Percentiles rank a stretch among this genome's conserved stretches.
Evolutionary conservation across 2,797 vertebrate genomes (phyloP).

Genomic region (Merluccius polli): DNA sequence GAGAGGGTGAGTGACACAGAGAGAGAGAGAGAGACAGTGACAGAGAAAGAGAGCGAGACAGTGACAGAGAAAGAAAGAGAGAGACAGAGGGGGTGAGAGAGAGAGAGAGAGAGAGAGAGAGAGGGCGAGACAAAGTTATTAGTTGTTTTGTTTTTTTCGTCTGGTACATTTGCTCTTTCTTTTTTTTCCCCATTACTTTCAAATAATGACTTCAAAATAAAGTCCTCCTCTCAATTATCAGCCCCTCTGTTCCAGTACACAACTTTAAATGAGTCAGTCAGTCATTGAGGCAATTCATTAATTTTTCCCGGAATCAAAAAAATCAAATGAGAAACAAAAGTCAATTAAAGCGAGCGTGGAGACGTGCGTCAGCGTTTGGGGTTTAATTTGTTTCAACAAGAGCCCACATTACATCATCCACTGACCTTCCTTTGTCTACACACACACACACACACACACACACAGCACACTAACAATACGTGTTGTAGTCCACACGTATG

Average conservation of each 20-base stretch:
- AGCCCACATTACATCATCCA: slow-evolving; percentile 4
- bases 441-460: no score
- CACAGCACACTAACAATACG: not conserved
- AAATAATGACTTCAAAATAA: slow-evolving; percentile 48
- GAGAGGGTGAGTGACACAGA: slow-evolving; percentile 3
- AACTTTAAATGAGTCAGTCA: slow-evolving; percentile 44
- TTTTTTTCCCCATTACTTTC: slow-evolving; percentile 29
- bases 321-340: slow-evolving; percentile 30
- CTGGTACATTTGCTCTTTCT: slow-evolving; percentile 17
- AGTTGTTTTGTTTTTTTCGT: not conserved
- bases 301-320: slow-evolving; percentile 50
- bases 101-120: not conserved
- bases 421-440: not conserved
- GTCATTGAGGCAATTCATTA: slow-evolving; percentile 50
- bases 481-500: not conserved
- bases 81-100: no score
- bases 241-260: slow-evolving; percentile 24
- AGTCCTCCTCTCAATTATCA: slow-evolving; percentile 24
- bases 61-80: no score
- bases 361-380: slow-evolving; percentile 7
- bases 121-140: not conserved
- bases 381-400: slow-evolving; percentile 29
- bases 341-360: slow-evolving; percentile 39
- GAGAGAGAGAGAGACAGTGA: no score
- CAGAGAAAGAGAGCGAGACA: not conserved